Percentiles rank a stretch among this genome's conserved stretches.
phyloP scores from a whole-genome alignment of 2,113 vertebrate species.

The Oxyruncus cristatus region DNA sequence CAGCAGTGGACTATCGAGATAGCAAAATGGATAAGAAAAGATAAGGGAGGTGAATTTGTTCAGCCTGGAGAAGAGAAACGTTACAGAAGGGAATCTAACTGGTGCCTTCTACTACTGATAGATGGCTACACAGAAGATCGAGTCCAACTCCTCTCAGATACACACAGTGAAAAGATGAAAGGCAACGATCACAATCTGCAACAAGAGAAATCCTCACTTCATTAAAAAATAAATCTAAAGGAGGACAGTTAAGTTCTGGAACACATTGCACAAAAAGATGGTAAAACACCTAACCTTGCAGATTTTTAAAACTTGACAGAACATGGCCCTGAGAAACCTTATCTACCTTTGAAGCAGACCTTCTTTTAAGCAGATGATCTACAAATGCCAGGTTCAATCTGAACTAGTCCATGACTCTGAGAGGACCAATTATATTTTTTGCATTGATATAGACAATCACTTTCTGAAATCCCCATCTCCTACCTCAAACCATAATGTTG shows the following conservation, averaged over 20 bases:
- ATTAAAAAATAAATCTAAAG: neutral
- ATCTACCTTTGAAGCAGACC: neutral
- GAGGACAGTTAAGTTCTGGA: neutral
- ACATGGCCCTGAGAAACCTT: neutral
- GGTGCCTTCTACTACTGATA: neutral
- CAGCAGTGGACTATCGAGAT: neutral
- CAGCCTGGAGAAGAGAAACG: neutral
- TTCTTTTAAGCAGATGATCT: neutral
- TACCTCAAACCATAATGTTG: neutral
- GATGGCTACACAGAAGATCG: neutral
- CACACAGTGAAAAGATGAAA: neutral
- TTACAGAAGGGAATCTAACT: neutral
- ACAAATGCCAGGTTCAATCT: conserved; percentile 2
- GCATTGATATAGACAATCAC: neutral
- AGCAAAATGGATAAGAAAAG: neutral
- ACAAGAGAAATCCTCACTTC: neutral
- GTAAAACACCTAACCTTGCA: neutral
- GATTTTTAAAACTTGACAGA: conserved; percentile 23
- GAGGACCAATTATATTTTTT: neutral
- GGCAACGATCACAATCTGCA: neutral
- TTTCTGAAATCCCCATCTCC: neutral
- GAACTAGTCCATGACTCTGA: neutral
- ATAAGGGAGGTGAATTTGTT: neutral
- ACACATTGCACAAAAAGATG: neutral
- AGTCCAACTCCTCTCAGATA: neutral